Base-by-base conservation (phyloP, 2,888 invertebrate genomes). In the Morpho deidamia region DNA sequence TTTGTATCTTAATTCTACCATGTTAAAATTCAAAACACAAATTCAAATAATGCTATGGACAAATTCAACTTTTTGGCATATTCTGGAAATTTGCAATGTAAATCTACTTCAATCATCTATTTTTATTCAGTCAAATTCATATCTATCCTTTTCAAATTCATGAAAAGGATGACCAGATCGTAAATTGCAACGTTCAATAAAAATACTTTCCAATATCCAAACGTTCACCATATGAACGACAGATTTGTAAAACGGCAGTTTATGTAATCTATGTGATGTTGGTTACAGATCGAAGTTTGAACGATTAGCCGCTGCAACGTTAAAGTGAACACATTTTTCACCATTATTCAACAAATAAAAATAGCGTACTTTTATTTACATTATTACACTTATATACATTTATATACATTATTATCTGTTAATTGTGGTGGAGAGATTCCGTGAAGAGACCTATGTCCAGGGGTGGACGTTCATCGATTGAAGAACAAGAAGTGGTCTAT, bases 291-390 rank as follows among this genome's bases (percentile, higher is more conserved):
- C 65, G 62, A 67, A 76, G 70, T 80, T 81, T 77, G 77, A 74
- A 69, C 70, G 60, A 55, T 56, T 56, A 62, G 64, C 53, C 63
- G 68, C 69, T 70, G 74, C 79, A 80, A 81, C 78, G 40, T 74
- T 72, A 75, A 77, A 78, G 74, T 82, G 70, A 81, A 81, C 82
- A 78, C 70, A 23, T 23, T 23, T 23, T 23, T 23, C 23, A 23
- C 23, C 23, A 23, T 23, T 23, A 23, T 5, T 5, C 23, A 5
- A 23, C 62, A 61, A 80, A 82, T 84, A n/a, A n/a, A n/a, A n/a
- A n/a, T n/a, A n/a, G n/a, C n/a, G n/a, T n/a, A n/a, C n/a, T n/a
- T n/a, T n/a, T n/a, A n/a, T n/a, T n/a, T n/a, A n/a, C n/a, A n/a
- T n/a, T n/a, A n/a, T n/a, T n/a, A n/a, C n/a, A n/a, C n/a, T n/a